These are phyloP conservation scores for Pseudoatta argentina DNA, from an alignment of 1,140 invertebrate genomes.

Conservation along the genomic window DNA sequence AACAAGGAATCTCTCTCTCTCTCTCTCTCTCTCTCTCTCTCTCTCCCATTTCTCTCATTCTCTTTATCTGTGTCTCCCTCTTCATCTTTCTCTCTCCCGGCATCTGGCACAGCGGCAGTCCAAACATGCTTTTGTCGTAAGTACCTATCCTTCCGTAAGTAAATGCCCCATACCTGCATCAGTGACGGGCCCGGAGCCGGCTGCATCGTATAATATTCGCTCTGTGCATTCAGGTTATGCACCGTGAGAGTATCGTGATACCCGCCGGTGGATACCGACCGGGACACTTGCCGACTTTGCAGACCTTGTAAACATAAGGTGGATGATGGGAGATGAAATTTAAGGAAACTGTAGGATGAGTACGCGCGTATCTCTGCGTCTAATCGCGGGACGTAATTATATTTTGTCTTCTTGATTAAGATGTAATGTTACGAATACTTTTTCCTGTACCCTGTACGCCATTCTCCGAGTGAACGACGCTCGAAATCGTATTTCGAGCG, in stretches of 20 bases:
- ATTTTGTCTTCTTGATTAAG: not conserved
- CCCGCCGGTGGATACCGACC: constrained; percentile 51
- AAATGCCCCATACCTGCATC: constrained; percentile 79
- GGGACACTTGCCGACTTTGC: constrained; percentile 49
- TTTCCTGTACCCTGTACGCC: not conserved
- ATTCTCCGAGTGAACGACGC: not conserved
- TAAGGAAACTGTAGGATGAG: not conserved
- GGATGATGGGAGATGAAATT: constrained; percentile 47
- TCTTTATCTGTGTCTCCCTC: constrained; percentile 70
- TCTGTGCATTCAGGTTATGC: constrained; percentile 64
- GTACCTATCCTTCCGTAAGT: constrained; percentile 77
- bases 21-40: constrained; percentile 33
- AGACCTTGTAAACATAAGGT: constrained; percentile 57
- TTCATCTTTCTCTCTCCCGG: constrained; percentile 59
- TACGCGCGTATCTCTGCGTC: not conserved
- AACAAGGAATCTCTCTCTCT: constrained; percentile 68
- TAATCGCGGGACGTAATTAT: not conserved
- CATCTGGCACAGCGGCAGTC: constrained; percentile 83
- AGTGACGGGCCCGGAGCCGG: constrained; percentile 60
- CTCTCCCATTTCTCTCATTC: constrained; percentile 25
- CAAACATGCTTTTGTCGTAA: constrained; percentile 81
- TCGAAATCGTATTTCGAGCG: constrained; percentile 8
- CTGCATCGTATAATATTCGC: constrained; percentile 67
- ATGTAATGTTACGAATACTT: not conserved
- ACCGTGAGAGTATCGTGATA: constrained; percentile 63